Percentiles rank a stretch among this genome's conserved stretches.
Conservation (phyloP, 2,888 invertebrate genomes). For the Leptinotarsa tumamoca region DNA sequence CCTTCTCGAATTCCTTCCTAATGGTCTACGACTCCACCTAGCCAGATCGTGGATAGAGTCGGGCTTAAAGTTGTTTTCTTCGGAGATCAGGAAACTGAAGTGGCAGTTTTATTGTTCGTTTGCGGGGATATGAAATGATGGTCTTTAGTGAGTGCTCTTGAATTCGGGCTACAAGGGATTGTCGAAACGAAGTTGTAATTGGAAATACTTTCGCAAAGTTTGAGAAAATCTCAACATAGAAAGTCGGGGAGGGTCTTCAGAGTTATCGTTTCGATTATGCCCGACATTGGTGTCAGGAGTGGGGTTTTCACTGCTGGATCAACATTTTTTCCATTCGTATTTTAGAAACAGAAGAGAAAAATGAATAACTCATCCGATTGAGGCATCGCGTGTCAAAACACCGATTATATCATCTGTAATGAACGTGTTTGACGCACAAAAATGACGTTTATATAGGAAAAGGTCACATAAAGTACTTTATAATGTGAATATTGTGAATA, state of each 20-base stretch:
- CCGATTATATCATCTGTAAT: too few relatives aligned
- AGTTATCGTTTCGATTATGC: not conserved
- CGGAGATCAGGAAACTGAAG: not conserved
- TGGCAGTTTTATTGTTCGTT: slow-evolving; percentile 9
- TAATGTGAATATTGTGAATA: too few relatives aligned
- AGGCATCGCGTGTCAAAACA: too few relatives aligned
- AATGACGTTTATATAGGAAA: too few relatives aligned
- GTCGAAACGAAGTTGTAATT: not conserved
- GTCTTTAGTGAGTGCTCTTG: slow-evolving; percentile 4
- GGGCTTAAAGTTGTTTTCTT: not conserved
- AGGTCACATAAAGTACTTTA: too few relatives aligned
- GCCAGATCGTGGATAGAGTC: not conserved
- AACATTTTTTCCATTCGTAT: too few relatives aligned
- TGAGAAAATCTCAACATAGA: not conserved
- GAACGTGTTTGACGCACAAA: too few relatives aligned
- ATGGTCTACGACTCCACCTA: not conserved
- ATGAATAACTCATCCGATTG: too few relatives aligned
- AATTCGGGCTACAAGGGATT: not conserved
- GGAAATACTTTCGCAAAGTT: not conserved
- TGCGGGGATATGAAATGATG: slow-evolving; percentile 2
- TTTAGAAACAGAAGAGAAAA: too few relatives aligned
- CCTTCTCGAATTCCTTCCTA: not conserved
- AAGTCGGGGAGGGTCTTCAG: not conserved
- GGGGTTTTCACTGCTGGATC: not conserved
- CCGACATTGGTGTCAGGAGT: not conserved